phyloP scores from a whole-genome alignment of 64 coral and sea anemone genomes.

The Platygyra sinensis region DNA sequence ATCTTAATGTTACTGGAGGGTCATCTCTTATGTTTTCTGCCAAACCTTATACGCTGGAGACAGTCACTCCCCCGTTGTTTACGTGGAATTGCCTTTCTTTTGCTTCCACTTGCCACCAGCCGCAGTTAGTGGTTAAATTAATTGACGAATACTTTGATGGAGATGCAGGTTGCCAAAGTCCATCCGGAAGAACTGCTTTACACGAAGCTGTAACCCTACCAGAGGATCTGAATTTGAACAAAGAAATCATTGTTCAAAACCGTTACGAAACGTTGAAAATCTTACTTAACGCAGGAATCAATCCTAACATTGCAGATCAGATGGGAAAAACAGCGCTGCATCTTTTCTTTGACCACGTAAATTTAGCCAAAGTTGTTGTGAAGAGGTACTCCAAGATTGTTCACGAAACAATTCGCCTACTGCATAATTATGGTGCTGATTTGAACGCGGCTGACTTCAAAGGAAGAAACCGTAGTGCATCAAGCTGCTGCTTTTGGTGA shows the following conservation, averaged over 20 bases:
- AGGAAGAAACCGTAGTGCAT: background rate
- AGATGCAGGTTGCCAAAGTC: background rate
- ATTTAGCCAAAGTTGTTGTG: conserved; percentile 7
- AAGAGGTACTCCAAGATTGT: conserved; percentile 23
- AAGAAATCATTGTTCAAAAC: conserved; percentile 1
- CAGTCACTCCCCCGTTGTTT: background rate
- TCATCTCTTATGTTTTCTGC: conserved; percentile 32
- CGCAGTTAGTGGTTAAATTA: conserved; percentile 4
- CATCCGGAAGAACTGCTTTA: background rate
- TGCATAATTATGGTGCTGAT: conserved; percentile 11
- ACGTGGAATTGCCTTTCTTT: conserved; percentile 16
- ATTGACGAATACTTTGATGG: conserved; percentile 2
- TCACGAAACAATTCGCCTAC: background rate
- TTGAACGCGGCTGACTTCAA: conserved; percentile 4
- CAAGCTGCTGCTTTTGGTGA: conserved; percentile 21
- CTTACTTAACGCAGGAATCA: conserved; percentile 8
- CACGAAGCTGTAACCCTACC: conserved; percentile 29
- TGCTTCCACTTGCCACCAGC: conserved; percentile 29
- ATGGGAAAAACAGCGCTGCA: conserved; percentile 17
- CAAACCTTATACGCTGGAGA: background rate
- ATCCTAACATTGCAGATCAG: conserved; percentile 13
- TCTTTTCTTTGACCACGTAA: conserved; percentile 26
- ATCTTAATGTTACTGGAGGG: conserved; percentile 1
- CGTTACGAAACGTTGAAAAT: conserved; percentile 8
- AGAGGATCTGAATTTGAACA: conserved; percentile 1